A percentile compares a stretch with the other conserved stretches of the same genome.
Evolutionary conservation across 2,888 invertebrate genomes (phyloP).

Genomic region (Lamellibrachia satsuma): DNA sequence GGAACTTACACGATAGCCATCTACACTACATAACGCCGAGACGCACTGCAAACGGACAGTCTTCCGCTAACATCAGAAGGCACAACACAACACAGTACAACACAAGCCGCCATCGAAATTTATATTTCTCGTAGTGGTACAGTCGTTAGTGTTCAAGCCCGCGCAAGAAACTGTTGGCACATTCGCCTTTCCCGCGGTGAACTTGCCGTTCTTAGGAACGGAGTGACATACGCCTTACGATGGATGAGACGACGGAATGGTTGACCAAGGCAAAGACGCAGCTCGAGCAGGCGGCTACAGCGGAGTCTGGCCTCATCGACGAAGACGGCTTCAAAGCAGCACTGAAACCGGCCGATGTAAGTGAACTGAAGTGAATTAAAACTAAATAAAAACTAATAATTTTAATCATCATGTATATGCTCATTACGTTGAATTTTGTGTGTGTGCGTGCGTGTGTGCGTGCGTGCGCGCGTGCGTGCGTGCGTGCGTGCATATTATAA

Average conservation of each 20-base stretch:
- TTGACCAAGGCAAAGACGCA: neutral
- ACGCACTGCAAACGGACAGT: neutral
- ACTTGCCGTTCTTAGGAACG: neutral
- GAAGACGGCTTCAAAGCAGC: neutral
- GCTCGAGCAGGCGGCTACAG: neutral
- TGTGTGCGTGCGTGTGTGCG: neutral
- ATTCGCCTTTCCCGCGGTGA: neutral
- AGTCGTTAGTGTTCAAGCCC: neutral
- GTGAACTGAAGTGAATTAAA: neutral
- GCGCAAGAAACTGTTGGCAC: neutral
- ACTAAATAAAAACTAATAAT: neutral
- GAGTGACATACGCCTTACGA: neutral
- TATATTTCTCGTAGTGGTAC: neutral
- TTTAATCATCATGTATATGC: neutral
- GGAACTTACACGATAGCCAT: neutral
- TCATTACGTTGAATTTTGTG: neutral
- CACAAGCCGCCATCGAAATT: neutral
- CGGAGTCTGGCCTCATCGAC: neutral
- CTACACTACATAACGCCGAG: neutral
- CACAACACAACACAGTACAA: neutral
- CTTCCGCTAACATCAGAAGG: neutral
- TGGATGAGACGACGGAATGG: slow-evolving; percentile 17
- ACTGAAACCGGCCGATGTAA: neutral
- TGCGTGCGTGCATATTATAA: no score
- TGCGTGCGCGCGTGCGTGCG: neutral